Evolutionary conservation across 2,113 vertebrate genomes (phyloP), one percentile per base, ranked within the genome.

Genomic region (Hippocampus guttulatus): DNA sequence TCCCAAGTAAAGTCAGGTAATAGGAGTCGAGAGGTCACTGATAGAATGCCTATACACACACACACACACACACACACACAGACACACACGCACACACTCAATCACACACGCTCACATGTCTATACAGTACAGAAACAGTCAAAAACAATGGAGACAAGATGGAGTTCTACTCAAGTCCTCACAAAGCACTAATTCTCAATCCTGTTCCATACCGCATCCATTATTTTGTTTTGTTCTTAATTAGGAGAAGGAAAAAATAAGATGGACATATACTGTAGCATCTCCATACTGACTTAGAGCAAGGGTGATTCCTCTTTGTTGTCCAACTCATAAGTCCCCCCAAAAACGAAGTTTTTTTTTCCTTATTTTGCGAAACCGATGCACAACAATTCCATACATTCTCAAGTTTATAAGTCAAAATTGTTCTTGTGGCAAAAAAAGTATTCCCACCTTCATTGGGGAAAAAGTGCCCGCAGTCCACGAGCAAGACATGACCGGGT

Each of bases 41-140:
- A 96, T 97, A 98, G 96, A 96, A 96, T 98, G 96, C 96, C 97
- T 98, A 97, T 97, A 90, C 90, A 88, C 83, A 91, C 89, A 85
- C 85, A 86, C 95, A 95, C 77, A 3, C 88, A 90, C 88, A 80
- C 90, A 84, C 85, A 94, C 94, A 92, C 94, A 6, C 30, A 30
- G 88, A 90, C 95, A 93, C 94, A 3, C 92, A 92, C 25, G 25
- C 96, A 92, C 91, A n/a, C 94, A 38, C 5, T 38, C 33, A 38
- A 38, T 38, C 92, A 86, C 88, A 90, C 95, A 93, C 94, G 93
- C 94, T 92, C 95, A 90, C 87, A 95, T 94, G 94, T 94, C 94
- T 95, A 95, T 89, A 91, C 89, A 88, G 89, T 89, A 91, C 90
- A 91, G 87, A 90, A 90, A 91, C 86, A 89, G 90, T 90, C 88